Evolutionary conservation across 2,113 vertebrate genomes (phyloP).

Genomic region (Leuciscus idus): DNA sequence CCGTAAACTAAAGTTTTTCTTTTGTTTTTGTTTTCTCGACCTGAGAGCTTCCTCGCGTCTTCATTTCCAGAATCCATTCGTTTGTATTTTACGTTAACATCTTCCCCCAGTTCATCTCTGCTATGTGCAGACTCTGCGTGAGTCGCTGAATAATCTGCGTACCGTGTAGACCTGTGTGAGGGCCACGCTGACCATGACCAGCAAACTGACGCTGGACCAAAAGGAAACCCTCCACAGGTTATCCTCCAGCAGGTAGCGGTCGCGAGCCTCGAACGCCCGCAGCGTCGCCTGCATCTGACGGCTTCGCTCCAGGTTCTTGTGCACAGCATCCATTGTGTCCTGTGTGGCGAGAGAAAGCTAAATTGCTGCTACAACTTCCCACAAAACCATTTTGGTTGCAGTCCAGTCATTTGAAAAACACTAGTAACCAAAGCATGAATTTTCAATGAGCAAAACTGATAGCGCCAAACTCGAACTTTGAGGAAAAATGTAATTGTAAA

Average conservation of each 20-base stretch:
- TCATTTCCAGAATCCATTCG: neutral
- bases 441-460: neutral
- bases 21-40: no score
- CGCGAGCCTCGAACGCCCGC: conserved; percentile 81
- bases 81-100: neutral
- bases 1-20: neutral
- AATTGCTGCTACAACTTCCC: neutral
- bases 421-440: no score
- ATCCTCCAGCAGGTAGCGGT: conserved; percentile 85
- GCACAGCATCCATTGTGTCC: conserved; percentile 78
- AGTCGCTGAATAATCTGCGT: conserved; percentile 79
- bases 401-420: neutral
- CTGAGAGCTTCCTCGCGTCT: neutral
- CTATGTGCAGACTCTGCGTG: conserved; percentile 72
- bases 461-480: neutral
- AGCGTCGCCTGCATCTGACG: conserved; percentile 77
- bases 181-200: conserved; percentile 78
- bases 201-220: conserved; percentile 83
- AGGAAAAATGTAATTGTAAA: neutral
- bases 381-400: neutral
- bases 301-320: conserved; percentile 77
- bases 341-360: conserved; percentile 48
- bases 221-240: conserved; percentile 85
- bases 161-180: conserved; percentile 81
- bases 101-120: neutral